Percentiles rank a stretch among this genome's conserved stretches.
Evolutionary conservation across 2,888 invertebrate genomes (phyloP).

Genomic region (Xiphydria camelus): DNA sequence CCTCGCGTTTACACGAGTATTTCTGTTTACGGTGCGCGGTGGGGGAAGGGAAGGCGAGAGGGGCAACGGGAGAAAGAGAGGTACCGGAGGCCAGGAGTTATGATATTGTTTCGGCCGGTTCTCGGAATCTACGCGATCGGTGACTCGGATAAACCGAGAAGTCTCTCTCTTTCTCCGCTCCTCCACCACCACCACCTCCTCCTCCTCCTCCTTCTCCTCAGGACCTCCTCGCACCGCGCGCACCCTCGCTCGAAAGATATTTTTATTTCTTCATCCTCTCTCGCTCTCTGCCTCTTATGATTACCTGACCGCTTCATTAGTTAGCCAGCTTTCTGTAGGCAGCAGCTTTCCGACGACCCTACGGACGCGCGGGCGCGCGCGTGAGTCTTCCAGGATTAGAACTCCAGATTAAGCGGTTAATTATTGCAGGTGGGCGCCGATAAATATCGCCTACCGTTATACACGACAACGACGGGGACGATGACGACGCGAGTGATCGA

Average conservation of each 20-base stretch:
- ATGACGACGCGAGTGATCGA: too few relatives aligned
- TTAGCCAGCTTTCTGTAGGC: slow-evolving; percentile 22
- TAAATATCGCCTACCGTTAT: too few relatives aligned
- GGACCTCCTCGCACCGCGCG: slow-evolving; percentile 23
- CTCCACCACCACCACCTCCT: too few relatives aligned
- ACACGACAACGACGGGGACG: too few relatives aligned
- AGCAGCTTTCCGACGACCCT: slow-evolving; percentile 19
- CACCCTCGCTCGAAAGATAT: slow-evolving; percentile 23
- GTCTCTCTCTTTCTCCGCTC: slow-evolving; percentile 26
- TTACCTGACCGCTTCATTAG: slow-evolving; percentile 36
- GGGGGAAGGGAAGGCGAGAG: too few relatives aligned
- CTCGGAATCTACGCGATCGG: slow-evolving; percentile 57
- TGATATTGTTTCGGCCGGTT: slow-evolving; percentile 56
- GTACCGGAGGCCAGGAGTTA: slow-evolving; percentile 53
- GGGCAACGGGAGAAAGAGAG: too few relatives aligned
- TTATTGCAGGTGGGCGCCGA: slow-evolving; percentile 14
- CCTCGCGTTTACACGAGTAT: slow-evolving; percentile 26
- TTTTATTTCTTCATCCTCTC: slow-evolving; percentile 52
- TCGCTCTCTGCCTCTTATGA: slow-evolving; percentile 40
- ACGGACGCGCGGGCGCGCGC: slow-evolving; percentile 10
- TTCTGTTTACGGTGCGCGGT: slow-evolving; percentile 54
- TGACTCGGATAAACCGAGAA: slow-evolving; percentile 51
- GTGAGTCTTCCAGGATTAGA: slow-evolving; percentile 10
- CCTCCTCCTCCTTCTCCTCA: slow-evolving; percentile 2
- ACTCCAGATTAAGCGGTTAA: slow-evolving; percentile 12